Evolutionary conservation across 2,888 invertebrate species (phyloP), one percentile per base, ranked within the genome.

Genomic region (Drosophila multiciliata): DNA sequence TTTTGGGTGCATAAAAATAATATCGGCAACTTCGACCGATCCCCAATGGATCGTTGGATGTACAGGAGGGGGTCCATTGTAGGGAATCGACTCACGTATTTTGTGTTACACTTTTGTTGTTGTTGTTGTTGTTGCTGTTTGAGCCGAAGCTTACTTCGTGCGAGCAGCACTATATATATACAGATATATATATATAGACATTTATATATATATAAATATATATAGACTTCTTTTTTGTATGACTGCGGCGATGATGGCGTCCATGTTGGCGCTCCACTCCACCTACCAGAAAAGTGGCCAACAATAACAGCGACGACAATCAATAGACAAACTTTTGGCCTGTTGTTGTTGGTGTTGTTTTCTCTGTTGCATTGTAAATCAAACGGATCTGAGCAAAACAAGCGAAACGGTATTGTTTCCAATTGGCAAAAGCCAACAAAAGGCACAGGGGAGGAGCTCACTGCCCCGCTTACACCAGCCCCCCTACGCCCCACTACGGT

Each of bases 331-430:
- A 88, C 68, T 77, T 84, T 87, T 71, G 59, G 73, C 78, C 75
- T 88, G 81, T 80, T 75, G 78, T 78, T 82, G 54, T 50, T 64
- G 52, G 59, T 66, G 67, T 73, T 82, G 49, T 57, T 55, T 58
- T 66, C 66, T 23, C 5, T 29, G 45, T 23, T 55, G 83, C 81
- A 90, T 85, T 90, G 90, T 86, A 86, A 86, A 86, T 90, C 90
- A 86, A 87, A 89, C 82, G 87, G 85, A 87, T 84, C 89, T 79
- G 67, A 70, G 78, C 89, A 76, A 75, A 79, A 83, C 86, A 85
- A 85, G 83, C 72, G 78, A 83, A 83, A 87, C 87, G 90, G 90
- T 87, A 87, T 87, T 90, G 90, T 90, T 87, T 89, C 74, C 85
- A 90, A 86, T 87, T 87, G 88, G 84, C 87, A 77, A 80, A 29